phyloP scores from a whole-genome alignment of 1,140 invertebrate species.

The Drosophila lacteicornis region DNA sequence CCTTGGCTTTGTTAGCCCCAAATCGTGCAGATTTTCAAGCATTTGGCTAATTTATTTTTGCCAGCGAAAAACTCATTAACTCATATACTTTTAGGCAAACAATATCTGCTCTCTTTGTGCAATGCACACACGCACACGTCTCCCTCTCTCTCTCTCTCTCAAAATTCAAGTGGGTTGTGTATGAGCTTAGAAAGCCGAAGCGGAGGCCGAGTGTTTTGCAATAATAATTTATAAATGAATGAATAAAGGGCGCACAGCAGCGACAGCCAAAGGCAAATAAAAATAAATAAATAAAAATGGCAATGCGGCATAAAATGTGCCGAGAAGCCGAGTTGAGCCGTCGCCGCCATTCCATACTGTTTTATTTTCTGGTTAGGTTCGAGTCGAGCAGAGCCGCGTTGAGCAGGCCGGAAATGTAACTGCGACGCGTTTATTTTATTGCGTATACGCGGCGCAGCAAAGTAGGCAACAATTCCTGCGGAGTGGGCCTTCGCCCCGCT shows the following conservation, averaged over 20 bases:
- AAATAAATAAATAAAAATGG: slow-evolving; percentile 77
- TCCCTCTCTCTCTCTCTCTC: not conserved
- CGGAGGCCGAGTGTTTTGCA: slow-evolving; percentile 54
- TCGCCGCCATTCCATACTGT: slow-evolving; percentile 8
- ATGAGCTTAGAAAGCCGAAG: slow-evolving; percentile 36
- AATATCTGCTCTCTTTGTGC: slow-evolving; percentile 54
- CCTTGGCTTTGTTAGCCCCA: slow-evolving; percentile 7
- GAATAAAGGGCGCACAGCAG: slow-evolving; percentile 71
- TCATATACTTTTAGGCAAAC: slow-evolving; percentile 72
- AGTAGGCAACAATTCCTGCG: slow-evolving; percentile 66
- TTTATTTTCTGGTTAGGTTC: slow-evolving; percentile 18
- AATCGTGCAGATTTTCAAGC: slow-evolving; percentile 41
- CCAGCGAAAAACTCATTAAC: slow-evolving; percentile 54
- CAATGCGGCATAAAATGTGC: slow-evolving; percentile 79
- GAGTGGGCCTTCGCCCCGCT: slow-evolving; percentile 28
- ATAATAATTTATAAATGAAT: slow-evolving; percentile 84
- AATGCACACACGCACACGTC: slow-evolving; percentile 30
- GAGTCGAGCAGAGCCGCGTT: slow-evolving; percentile 3
- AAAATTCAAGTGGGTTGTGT: slow-evolving; percentile 32
- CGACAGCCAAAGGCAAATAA: slow-evolving; percentile 64
- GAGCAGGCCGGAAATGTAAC: slow-evolving; percentile 67
- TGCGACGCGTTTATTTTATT: slow-evolving; percentile 82
- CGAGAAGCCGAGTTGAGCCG: slow-evolving; percentile 53
- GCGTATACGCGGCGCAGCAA: slow-evolving; percentile 73
- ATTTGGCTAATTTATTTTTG: slow-evolving; percentile 56